These are phyloP conservation scores for Urocynchramus pylzowi DNA, from an alignment of 2,113 vertebrate species.

Conservation along the genomic window DNA sequence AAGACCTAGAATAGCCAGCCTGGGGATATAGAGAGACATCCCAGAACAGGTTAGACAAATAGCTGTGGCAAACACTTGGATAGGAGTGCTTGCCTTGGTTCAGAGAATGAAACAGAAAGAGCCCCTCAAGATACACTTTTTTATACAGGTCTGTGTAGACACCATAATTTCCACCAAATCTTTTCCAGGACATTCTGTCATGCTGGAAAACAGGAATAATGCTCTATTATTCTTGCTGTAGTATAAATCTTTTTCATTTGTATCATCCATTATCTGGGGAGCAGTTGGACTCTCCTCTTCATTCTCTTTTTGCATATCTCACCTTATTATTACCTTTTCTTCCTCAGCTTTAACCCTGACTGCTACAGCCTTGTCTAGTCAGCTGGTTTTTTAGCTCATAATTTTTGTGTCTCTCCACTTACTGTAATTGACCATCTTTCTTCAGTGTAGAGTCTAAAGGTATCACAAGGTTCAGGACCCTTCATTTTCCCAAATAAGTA, in stretches of 20 bases:
- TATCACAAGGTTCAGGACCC: neutral
- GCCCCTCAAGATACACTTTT: neutral
- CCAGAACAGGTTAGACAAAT: neutral
- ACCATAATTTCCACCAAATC: neutral
- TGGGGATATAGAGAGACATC: neutral
- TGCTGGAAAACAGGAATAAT: neutral
- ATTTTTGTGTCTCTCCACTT: neutral
- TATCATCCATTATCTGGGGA: neutral
- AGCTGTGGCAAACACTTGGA: neutral
- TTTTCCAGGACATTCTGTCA: neutral
- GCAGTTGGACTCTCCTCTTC: neutral
- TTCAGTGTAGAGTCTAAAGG: neutral
- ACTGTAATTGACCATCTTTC: neutral
- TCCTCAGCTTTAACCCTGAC: neutral
- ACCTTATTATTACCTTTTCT: neutral
- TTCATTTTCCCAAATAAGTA: neutral
- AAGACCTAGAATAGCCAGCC: neutral
- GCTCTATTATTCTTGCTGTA: neutral
- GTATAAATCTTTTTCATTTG: neutral
- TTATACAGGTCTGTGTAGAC: neutral
- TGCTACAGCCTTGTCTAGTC: neutral
- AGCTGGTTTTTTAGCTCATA: neutral
- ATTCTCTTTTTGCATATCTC: neutral
- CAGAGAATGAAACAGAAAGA: neutral
- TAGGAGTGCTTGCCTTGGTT: neutral